Evolutionary conservation across 2,113 vertebrate genomes (phyloP), one percentile per base, ranked within the genome.

Genomic region (Epinephelus fuscoguttatus): DNA sequence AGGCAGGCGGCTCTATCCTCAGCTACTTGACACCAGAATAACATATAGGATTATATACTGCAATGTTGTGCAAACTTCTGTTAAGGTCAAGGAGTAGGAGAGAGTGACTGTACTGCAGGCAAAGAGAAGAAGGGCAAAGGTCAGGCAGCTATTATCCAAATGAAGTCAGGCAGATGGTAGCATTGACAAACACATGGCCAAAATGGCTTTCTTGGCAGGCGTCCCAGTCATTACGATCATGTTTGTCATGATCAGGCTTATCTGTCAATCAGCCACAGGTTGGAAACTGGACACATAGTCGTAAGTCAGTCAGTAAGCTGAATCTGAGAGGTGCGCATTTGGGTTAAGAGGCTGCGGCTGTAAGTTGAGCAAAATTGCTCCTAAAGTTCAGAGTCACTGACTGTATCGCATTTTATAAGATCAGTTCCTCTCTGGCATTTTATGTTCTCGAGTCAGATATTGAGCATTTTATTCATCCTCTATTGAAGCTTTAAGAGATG

Each of bases 161-260:
- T 84, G 71, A 85, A 92, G 81, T 80, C 78, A 56, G 60, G 62
- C 88, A 92, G 88, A 88, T 86, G 87, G 82, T 86, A 52, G 87
- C 85, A 81, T 66, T 88, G 87, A 88, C 85, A 88, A 89, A 90
- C 86, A 73, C 71, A 66, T 66, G 78, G 60, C 23, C 70, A 81
- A 87, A 93, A 89, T 86, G 87, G 67, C 74, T 88, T 87, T 87
- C 68, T 82, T 89, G 88, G 91, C 85, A 79, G 60, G 78, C 84
- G 81, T 86, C 84, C 89, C 80, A 89, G 82, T 49, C 81, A 86
- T 81, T 83, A 75, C 85, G 63, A 62, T 72, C 74, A 80, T 80
- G 88, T 84, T 85, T 85, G 73, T 88, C 83, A 75, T 52, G 40
- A 88, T 75, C 80, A 77, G 81, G 63, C 84, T 70, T 67, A 85